Base-by-base conservation (phyloP, 2,888 invertebrate species). In the Watsonalla binaria region DNA sequence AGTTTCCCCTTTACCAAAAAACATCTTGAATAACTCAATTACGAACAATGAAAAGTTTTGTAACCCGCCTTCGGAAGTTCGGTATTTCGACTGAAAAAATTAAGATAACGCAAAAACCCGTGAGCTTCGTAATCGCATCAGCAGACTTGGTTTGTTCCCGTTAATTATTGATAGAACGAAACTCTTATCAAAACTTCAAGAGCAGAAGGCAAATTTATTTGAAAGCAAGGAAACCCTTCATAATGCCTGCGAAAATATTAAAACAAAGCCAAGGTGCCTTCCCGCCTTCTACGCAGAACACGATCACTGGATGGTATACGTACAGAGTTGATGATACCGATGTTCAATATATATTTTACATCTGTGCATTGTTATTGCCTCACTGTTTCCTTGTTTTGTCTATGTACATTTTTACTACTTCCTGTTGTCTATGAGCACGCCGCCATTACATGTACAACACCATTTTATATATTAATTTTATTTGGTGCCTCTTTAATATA, bases 121-220 rank as follows among this genome's bases (percentile, higher is more conserved):
- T 79, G 80, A 85, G 86, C 84, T 85, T 81, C 79, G 82, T 89
- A 89, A 90, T 90, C 89, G 86, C 89, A 90, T 90, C 90, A 87
- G 78, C 76, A 69, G 70, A 77, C 75, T 77, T 63, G 84, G 76
- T 84, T 85, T 85, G 86, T 83, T 80, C 83, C 78, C 86, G 86
- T 90, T 90, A 90, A 90, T 90, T 90, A 90, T 90, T 90, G 90
- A 90, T 90, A 88, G 89, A 89, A 89, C 88, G 84, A 89, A 90
- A 90, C 87, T 90, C 90, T 90, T 90, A 90, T 89, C 86, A 87
- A 90, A 90, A 90, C 90, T 90, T 90, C 90, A 90, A 65, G 79
- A 89, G 82, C 90, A 90, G 90, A 90, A 89, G 87, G 88, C 87
- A 80, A 89, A 90, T 89, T 90, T 90, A 90, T 90, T 90, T 86